Evolutionary conservation across 2,113 vertebrate genomes (phyloP).

Genomic region (Pao palembangensis): DNA sequence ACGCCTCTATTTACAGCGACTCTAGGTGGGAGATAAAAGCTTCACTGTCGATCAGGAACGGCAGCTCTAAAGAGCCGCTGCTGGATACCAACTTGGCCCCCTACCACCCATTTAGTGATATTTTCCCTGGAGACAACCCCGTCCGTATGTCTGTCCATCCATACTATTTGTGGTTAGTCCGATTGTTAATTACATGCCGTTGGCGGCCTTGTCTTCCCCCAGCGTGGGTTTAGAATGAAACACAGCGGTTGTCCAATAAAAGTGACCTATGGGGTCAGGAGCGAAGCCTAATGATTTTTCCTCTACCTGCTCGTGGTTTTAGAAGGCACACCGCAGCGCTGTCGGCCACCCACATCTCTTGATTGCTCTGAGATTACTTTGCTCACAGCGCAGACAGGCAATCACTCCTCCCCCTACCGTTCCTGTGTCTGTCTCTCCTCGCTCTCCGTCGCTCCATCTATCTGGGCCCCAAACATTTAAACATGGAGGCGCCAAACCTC

Average conservation of each 20-base stretch:
- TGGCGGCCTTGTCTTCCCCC: conserved; percentile 23
- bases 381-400: conserved; percentile 59
- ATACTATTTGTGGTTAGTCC: conserved; percentile 10
- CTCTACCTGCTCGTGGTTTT: conserved; percentile 59
- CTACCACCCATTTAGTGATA: conserved; percentile 13
- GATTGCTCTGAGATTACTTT: conserved; percentile 71
- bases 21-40: conserved; percentile 55
- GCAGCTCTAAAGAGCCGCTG: conserved; percentile 49
- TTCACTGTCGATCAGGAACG: conserved; percentile 50
- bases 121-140: conserved; percentile 16
- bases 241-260: conserved; percentile 62
- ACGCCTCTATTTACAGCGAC: conserved; percentile 29
- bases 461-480: conserved; percentile 36
- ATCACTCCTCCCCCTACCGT: conserved; percentile 56
- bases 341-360: conserved; percentile 54
- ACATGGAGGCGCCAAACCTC: conserved; percentile 1
- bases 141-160: background rate
- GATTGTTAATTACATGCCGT: conserved; percentile 27
- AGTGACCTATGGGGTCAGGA: conserved; percentile 66
- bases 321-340: conserved; percentile 50
- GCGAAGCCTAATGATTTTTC: conserved; percentile 59
- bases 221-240: conserved; percentile 50
- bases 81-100: conserved; percentile 39
- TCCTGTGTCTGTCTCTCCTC: conserved; percentile 26
- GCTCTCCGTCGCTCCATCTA: conserved; percentile 31